Evolutionary conservation across 2,797 vertebrate genomes (phyloP), one percentile per base, ranked within the genome.

Genomic region (Mus caroli): DNA sequence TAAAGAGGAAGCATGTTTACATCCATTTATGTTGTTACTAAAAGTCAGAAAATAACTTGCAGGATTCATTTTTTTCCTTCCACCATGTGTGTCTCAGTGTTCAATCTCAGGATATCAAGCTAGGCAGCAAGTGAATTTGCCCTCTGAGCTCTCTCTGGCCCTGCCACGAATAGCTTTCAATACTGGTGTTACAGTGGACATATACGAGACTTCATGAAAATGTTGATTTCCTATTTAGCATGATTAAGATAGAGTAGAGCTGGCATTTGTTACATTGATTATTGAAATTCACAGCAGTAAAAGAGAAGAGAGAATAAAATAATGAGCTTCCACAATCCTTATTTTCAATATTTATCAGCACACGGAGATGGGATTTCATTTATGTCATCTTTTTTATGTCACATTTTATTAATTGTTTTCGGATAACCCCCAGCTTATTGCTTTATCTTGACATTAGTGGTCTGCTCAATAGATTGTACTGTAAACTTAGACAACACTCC

Each of bases 331-430:
- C 71, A n/a, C n/a, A 8, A 24, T 2, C 14, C 9, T 73, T n/a
- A 12, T 40, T 31, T 91, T 89, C n/a, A 92, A 12, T 88, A 73
- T 73, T 89, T 58, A 58, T 90, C 46, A 96, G 19, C 3, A 24
- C 17, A 10, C 17, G 52, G 0, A 46, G 43, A 22, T 50, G 2
- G 71, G 54, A 56, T 60, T 3, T 83, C 19, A 34, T 58, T 90
- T 31, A 10, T 40, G 19, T 2, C 40, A 73, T 73, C 37, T 12
- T 8, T 13, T 14, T 50, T 87, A 6, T 1, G 31, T 93, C 6
- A 31, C 5, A 12, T 90, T 64, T 37, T 91, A 9, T 31, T 43
- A 19, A 40, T 73, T 96, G 67, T 73, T 96, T 85, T 67, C 13
- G 77, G 92, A 91, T 1, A 46, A 78, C 76, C 64, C 1, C 52